Evolutionary conservation across 1,140 invertebrate genomes (phyloP).

Genomic region (Notospermus geniculatus): DNA sequence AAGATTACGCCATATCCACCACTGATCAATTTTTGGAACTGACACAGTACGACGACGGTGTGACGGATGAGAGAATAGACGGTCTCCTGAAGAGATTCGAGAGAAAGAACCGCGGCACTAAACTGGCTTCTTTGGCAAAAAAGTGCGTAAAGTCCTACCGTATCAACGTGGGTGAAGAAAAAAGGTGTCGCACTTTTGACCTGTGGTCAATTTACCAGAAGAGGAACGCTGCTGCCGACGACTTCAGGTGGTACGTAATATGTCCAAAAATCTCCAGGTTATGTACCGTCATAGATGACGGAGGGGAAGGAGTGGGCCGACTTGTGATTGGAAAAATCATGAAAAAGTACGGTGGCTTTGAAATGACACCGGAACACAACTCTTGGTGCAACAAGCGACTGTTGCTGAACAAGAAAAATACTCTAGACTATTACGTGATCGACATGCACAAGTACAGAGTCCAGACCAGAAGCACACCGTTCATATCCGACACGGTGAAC

Average conservation of each 20-base stretch:
- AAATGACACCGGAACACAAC: not conserved
- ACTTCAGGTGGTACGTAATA: conserved; percentile 1
- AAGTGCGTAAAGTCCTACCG: not conserved
- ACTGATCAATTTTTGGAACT: not conserved
- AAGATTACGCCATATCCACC: not conserved
- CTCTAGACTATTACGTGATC: not conserved
- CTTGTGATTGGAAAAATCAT: no score
- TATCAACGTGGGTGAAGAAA: not conserved
- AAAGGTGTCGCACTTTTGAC: not conserved
- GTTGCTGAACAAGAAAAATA: not conserved
- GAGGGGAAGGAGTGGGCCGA: not conserved
- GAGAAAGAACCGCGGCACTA: no score
- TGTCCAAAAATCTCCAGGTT: not conserved
- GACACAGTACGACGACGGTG: not conserved
- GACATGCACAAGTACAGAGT: conserved; percentile 6
- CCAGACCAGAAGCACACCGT: conserved; percentile 4
- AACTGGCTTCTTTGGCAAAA: no score
- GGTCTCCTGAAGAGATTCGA: no score
- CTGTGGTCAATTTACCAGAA: not conserved
- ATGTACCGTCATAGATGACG: not conserved
- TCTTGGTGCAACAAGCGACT: not conserved
- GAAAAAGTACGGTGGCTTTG: not conserved
- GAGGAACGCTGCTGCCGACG: not conserved
- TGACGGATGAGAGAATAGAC: not conserved
- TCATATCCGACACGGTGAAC: conserved; percentile 1